These are phyloP conservation scores for Litoditis marina DNA, from an alignment of 2,888 invertebrate genomes.

Conservation along the genomic window DNA sequence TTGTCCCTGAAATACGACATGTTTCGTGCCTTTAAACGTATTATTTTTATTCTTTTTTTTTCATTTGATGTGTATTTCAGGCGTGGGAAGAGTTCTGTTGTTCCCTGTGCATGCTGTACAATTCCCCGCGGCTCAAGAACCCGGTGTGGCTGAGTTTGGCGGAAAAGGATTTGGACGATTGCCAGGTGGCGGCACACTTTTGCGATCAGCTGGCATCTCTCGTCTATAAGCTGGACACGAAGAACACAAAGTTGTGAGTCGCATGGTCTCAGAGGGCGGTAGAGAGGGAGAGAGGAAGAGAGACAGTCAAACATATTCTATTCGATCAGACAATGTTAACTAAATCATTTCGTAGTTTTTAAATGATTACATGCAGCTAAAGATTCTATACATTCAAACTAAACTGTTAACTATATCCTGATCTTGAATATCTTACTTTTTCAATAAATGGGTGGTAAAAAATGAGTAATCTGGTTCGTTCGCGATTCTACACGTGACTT, in stretches of 20 bases:
- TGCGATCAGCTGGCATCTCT: slow-evolving; percentile 45
- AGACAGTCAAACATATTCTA: too few species aligned
- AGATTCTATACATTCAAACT: too few species aligned
- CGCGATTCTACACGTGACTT: too few species aligned
- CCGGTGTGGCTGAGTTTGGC: slow-evolving; percentile 53
- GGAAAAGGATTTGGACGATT: slow-evolving; percentile 24
- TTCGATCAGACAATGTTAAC: too few species aligned
- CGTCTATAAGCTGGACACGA: slow-evolving; percentile 41
- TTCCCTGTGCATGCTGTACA: slow-evolving; percentile 47
- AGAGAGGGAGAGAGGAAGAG: too few species aligned
- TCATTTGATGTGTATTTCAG: slow-evolving; percentile 16
- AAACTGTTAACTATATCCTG: too few species aligned
- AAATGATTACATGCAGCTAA: too few species aligned
- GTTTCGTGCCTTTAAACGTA: not conserved
- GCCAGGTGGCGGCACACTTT: slow-evolving; percentile 36
- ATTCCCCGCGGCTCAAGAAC: slow-evolving; percentile 42
- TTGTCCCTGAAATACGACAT: not conserved
- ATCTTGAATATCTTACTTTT: too few species aligned
- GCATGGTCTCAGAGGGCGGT: too few species aligned
- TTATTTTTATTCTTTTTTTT: not conserved
- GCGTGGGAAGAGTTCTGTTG: slow-evolving; percentile 44
- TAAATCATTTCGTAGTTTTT: too few species aligned
- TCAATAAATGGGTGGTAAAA: too few species aligned
- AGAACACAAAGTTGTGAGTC: slow-evolving; percentile 52
- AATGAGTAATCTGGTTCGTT: too few species aligned